Percentiles rank a stretch among this genome's conserved stretches.
Evolutionary conservation across 2,888 invertebrate species (phyloP).

Genomic region (Sphaerophoria rueppellii): DNA sequence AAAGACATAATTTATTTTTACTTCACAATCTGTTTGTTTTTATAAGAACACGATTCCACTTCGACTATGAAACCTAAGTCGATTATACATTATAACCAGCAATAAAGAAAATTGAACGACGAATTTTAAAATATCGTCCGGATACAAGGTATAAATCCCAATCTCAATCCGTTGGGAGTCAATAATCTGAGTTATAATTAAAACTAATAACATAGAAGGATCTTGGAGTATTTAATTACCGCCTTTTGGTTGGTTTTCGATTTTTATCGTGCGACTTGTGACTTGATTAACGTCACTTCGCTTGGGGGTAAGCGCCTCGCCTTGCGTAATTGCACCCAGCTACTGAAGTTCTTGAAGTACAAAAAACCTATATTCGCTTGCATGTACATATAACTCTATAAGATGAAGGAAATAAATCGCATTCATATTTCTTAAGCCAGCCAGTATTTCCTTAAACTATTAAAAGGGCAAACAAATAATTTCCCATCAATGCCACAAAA

Average conservation of each 20-base stretch:
- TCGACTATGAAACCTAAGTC: too few species aligned
- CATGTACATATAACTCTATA: too few species aligned
- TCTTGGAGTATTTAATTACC: slow-evolving; percentile 72
- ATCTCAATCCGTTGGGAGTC: not conserved
- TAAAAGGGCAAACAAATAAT: slow-evolving; percentile 25
- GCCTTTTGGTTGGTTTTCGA: slow-evolving; percentile 73
- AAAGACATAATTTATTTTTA: too few species aligned
- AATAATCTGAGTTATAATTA: slow-evolving; percentile 60
- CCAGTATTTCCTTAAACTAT: too few species aligned
- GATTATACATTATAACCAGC: not conserved
- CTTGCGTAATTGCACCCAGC: slow-evolving; percentile 57
- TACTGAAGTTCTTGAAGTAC: slow-evolving; percentile 35
- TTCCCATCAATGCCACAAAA: too few species aligned
- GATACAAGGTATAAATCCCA: slow-evolving; percentile 13
- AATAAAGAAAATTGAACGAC: not conserved
- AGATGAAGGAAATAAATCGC: too few species aligned
- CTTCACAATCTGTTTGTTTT: not conserved
- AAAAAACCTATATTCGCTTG: too few species aligned
- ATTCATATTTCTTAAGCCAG: too few species aligned
- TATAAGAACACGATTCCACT: not conserved
- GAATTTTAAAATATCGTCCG: not conserved
- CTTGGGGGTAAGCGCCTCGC: slow-evolving; percentile 69
- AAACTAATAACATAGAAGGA: slow-evolving; percentile 61
- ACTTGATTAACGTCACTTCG: slow-evolving; percentile 74
- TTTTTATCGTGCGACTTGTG: slow-evolving; percentile 70